These are phyloP conservation scores for Lates calcarifer DNA, from an alignment of 2,113 vertebrate species.

Conservation along the genomic window DNA sequence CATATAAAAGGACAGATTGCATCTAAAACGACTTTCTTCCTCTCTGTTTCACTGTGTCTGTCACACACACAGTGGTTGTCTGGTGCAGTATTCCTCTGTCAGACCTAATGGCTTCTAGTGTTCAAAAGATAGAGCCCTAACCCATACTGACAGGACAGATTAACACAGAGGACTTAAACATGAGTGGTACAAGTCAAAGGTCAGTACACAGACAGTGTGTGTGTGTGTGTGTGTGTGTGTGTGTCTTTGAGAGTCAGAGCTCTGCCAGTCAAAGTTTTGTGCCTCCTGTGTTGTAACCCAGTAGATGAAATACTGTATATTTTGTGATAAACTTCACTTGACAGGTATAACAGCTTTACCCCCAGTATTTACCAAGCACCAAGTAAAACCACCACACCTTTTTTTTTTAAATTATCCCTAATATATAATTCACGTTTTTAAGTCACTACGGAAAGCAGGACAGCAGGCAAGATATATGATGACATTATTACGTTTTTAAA, in stretches of 20 bases:
- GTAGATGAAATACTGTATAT: not conserved
- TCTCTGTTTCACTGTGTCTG: not conserved
- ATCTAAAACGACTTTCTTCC: slow-evolving; percentile 22
- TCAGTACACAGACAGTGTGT: slow-evolving; percentile 49
- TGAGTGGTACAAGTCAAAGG: slow-evolving; percentile 57
- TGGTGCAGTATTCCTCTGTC: slow-evolving; percentile 31
- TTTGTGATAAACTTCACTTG: too few species aligned
- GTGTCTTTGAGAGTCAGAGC: not conserved
- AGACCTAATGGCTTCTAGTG: slow-evolving; percentile 54
- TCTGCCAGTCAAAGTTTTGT: not conserved
- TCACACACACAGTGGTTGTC: not conserved
- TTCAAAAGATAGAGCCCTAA: slow-evolving; percentile 43
- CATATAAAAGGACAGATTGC: slow-evolving; percentile 28
- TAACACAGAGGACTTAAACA: slow-evolving; percentile 61
- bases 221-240: slow-evolving; percentile 2
- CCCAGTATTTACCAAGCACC: too few species aligned
- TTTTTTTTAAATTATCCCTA: too few species aligned
- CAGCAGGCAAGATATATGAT: too few species aligned
- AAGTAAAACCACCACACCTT: too few species aligned
- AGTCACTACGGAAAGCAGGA: too few species aligned
- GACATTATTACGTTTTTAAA: too few species aligned
- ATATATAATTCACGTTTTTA: too few species aligned
- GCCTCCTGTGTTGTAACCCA: not conserved
- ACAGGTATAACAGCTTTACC: too few species aligned
- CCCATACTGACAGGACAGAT: slow-evolving; percentile 53